Base-by-base conservation (phyloP, 2,888 invertebrate genomes). In the Drosophila mettleri region DNA sequence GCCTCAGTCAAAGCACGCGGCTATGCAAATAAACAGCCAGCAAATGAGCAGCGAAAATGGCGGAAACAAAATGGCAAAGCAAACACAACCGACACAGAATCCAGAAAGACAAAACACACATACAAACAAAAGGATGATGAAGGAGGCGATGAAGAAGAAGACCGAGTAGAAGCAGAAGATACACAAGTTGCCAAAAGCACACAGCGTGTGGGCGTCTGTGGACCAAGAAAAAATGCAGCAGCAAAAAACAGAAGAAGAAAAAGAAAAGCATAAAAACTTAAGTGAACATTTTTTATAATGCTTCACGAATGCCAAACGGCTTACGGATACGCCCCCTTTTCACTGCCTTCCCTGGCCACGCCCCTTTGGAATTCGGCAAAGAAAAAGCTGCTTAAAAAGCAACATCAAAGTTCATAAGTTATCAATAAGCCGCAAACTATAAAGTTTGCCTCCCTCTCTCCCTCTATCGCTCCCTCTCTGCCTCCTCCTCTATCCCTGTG, bases 1-100 rank as follows among this genome's bases (percentile, higher is more conserved):
- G 60, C 22, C 52, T 29, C 46, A 54, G 62, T 34, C 46, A 48
- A 63, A 60, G 45, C 31, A 41, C 22, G 39, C 53, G 65, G 60
- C 82, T 78, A 85, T 78, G 83, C 83, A 83, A 82, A 82, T 86
- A 86, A 86, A 78, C 78, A 80, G 52, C 46, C 68, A 64, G 70
- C 68, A 80, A 85, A 82, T 80, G 80, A 85, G 77, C 82, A 79
- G 80, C 74, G 49, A 67, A 81, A 80, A 68, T 71, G 52, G 54
- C 53, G 48, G 63, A 70, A 80, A 45, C 39, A 68, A 62, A 54
- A 39, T 22, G 54, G 33, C 46, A 18, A 41, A 22, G 34, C 22
- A 34, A 46, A 45, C 39, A 61, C 43, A 36, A 20, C n/a, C 16
- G 24, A 43, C n/a, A 24, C n/a, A 16, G 39, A 16, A 36, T 18